Evolutionary conservation across 2,113 vertebrate genomes (phyloP), one percentile per base, ranked within the genome.

Genomic region (Neopipo cinnamomea): DNA sequence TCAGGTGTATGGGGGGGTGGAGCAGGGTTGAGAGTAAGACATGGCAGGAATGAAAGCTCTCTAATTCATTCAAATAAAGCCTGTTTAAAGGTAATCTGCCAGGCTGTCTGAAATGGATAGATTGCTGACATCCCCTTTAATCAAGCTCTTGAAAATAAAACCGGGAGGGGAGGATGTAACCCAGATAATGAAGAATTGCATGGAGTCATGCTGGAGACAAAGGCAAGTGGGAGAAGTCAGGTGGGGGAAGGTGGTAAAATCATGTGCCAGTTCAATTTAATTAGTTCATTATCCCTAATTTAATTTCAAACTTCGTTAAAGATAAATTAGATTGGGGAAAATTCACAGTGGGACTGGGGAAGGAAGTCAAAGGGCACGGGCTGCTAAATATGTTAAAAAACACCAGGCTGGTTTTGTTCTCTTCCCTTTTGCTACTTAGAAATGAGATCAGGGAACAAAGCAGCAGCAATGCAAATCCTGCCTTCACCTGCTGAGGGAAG

Each of bases 251-350:
- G 85, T 86, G 93, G 44, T 52, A 86, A 78, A 95, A 84, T n/a
- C 14, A 3, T 82, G 88, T 90, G 86, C 81, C 74, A 33, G 85
- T 80, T 94, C 92, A 74, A 96, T 94, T 95, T 97, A 97, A 97
- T 97, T 97, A 97, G 95, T 93, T 94, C 96, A 95, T 97, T 97
- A 96, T 47, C 95, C 79, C 93, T 96, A 97, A 97, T 96, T 96
- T 96, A 88, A 97, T 97, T 95, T 96, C 90, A 96, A 96, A 96
- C 92, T 96, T 96, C 94, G 92, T 89, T 94, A 85, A 94, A 87
- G 95, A 88, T 62, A 96, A 96, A 96, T 96, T 93, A 94, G 93
- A 81, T 55, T 88, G 77, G 47, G 82, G 93, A 53, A 89, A 92
- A 89, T 72, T 90, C 94, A 85, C 90, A 85, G 88, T 78, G 91